phyloP scores from a whole-genome alignment of 2,888 invertebrate species.

The Portevinia maculata region DNA sequence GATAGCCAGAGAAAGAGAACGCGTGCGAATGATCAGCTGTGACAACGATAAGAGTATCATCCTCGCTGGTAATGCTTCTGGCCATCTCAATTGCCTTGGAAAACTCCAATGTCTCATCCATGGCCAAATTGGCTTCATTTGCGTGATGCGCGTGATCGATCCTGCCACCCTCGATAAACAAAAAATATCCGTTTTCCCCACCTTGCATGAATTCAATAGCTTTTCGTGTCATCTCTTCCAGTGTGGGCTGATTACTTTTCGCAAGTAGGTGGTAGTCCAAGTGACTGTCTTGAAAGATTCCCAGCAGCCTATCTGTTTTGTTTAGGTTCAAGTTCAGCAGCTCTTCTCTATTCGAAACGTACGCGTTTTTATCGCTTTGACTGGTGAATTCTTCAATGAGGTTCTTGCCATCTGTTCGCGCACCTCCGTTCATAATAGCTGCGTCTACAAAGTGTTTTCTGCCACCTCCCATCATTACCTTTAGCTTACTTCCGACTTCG shows the following conservation, averaged over 20 bases:
- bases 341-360: slow-evolving; percentile 84
- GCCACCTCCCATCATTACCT: slow-evolving; percentile 92
- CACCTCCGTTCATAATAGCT: slow-evolving; percentile 83
- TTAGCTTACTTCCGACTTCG: slow-evolving; percentile 87
- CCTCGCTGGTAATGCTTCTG: slow-evolving; percentile 84
- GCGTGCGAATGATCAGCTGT: slow-evolving; percentile 93
- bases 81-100: slow-evolving; percentile 89
- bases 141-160: slow-evolving; percentile 82
- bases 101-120: slow-evolving; percentile 86
- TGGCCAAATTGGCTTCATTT: slow-evolving; percentile 79
- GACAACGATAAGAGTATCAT: slow-evolving; percentile 91
- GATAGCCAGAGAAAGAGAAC: slow-evolving; percentile 89
- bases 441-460: slow-evolving; percentile 86
- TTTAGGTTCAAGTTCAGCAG: slow-evolving; percentile 82
- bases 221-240: slow-evolving; percentile 91
- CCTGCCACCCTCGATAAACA: slow-evolving; percentile 89
- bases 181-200: slow-evolving; percentile 88
- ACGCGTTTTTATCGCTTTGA: slow-evolving; percentile 81
- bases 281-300: slow-evolving; percentile 87
- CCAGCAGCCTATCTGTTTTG: slow-evolving; percentile 85
- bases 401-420: slow-evolving; percentile 86
- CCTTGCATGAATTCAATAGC: slow-evolving; percentile 89
- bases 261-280: slow-evolving; percentile 88
- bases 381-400: slow-evolving; percentile 87
- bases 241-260: slow-evolving; percentile 85